Evolutionary conservation across 2,113 vertebrate genomes (phyloP), one percentile per base, ranked within the genome.

Genomic region (Pardalotus punctatus): DNA sequence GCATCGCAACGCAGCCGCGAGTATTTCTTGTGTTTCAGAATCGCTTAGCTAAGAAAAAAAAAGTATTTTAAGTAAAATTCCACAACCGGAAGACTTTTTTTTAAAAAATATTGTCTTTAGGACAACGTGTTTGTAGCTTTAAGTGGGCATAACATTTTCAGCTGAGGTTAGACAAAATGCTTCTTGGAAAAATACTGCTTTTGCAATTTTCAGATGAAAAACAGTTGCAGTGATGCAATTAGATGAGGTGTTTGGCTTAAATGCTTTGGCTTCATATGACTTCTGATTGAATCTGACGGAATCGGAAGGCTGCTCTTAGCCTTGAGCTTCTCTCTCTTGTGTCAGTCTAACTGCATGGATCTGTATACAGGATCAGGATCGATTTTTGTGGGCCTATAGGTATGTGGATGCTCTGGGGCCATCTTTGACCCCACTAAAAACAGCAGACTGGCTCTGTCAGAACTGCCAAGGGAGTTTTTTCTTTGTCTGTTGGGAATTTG

Each of bases 311-410:
- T 65, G 4, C 3, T 48, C 10, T 35, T 29, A 36, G 28, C 8
- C 11, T 24, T 42, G 42, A 58, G 19, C 24, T 76, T 42, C 8
- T 27, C 14, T 22, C 31, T 81, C 40, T 33, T 1, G 1, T 12
- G 25, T 14, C 62, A 62, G 20, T 6, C 5, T 24, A 4, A 43
- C 42, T 1, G 0, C 4, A 7, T 3, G 20, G 24, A 45, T 36
- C n/a, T 67, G n/a, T 2, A 0, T 3, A 6, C 13, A 51, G 80
- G 15, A n/a, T n/a, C 36, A 35, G 6, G 8, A 5, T 15, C 35
- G 20, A 9, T 12, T 79, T 69, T 12, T 25, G 33, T 27, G 43
- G 24, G 12, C 11, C 20, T 50, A n/a, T 60, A 66, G 45, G 17
- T 40, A n/a, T 5, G 4, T 29, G 56, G 33, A 40, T 82, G 33